Evolutionary conservation across 2,888 invertebrate genomes (phyloP), one percentile per base, ranked within the genome.

Genomic region (Dryococelus australis): DNA sequence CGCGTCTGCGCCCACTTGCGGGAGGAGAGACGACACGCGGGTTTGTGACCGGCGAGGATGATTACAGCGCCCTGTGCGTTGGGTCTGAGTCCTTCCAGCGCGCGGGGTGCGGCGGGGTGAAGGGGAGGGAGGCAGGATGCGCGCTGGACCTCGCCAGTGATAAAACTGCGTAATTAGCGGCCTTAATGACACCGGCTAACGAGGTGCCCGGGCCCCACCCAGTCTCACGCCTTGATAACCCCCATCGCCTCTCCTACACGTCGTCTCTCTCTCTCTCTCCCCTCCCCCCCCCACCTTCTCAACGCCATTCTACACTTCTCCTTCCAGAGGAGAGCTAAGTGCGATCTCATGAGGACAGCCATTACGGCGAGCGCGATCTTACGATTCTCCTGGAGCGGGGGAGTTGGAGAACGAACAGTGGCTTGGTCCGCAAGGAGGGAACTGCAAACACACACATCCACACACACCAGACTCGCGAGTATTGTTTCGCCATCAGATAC

Each of bases 111-210:
- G 16, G 65, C 65, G 13, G 20, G n/a, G n/a, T n/a, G n/a, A n/a
- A n/a, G n/a, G n/a, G 20, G 24, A 16, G 65, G 65, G 65, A 65
- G 20, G 65, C 0, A 65, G 65, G 65, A n/a, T 65, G 16, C n/a
- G 65, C 24, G 65, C 65, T 65, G 65, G 65, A 65, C 65, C 65
- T 16, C n/a, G 65, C 65, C 65, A 16, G 84, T 87, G 87, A 87
- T 87, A 87, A 87, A 87, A 87, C 87, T 84, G 26, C 80, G 87
- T 85, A 87, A 87, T 87, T 87, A 87, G 87, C 86, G 83, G 80
- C 84, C 86, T 84, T 86, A 87, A 87, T 87, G 87, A 87, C 85
- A 86, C 85, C 80, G 85, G 87, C 83, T 83, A 83, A 83, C 83
- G 65, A 65, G 65, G 65, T 65, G 65, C 65, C 13, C 13, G 65